phyloP scores from a whole-genome alignment of 2,888 invertebrate species.

The Meteorus cinctellus region DNA sequence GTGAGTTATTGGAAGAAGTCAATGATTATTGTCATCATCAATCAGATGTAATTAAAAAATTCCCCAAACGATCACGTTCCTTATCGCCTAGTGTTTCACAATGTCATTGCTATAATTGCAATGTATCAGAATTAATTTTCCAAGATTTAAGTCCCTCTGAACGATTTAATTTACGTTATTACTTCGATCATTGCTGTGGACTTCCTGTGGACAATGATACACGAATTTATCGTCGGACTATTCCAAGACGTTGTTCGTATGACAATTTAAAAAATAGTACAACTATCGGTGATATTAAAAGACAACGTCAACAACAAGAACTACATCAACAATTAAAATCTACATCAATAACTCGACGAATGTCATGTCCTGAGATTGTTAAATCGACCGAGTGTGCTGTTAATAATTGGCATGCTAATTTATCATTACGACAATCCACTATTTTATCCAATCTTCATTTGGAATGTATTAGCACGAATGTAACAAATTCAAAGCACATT shows the following conservation, averaged over 20 bases:
- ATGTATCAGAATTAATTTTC: conserved; percentile 65
- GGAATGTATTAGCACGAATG: conserved; percentile 30
- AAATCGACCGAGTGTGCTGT: conserved; percentile 34
- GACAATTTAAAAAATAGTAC: neutral
- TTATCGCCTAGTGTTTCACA: conserved; percentile 56
- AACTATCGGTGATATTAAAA: neutral
- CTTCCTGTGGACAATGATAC: neutral
- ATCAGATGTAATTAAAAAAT: neutral
- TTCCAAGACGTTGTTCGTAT: conserved; percentile 1
- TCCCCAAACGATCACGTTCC: conserved; percentile 59
- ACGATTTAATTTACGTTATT: conserved; percentile 62
- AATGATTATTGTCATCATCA: neutral
- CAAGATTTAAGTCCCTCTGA: conserved; percentile 63
- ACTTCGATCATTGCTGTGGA: conserved; percentile 64
- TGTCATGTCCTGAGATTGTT: conserved; percentile 33
- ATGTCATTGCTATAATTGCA: conserved; percentile 68
- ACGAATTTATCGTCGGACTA: conserved; percentile 54
- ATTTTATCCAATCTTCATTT: conserved; percentile 15
- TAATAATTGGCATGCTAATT: conserved; percentile 27
- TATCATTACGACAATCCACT: conserved; percentile 12
- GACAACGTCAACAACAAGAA: conserved; percentile 7
- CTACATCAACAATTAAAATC: neutral
- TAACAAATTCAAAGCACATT: conserved; percentile 12
- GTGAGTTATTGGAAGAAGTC: conserved; percentile 36
- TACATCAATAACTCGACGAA: conserved; percentile 20